Base-by-base conservation (phyloP, 2,797 vertebrate genomes). In the Forpus xanthops region DNA sequence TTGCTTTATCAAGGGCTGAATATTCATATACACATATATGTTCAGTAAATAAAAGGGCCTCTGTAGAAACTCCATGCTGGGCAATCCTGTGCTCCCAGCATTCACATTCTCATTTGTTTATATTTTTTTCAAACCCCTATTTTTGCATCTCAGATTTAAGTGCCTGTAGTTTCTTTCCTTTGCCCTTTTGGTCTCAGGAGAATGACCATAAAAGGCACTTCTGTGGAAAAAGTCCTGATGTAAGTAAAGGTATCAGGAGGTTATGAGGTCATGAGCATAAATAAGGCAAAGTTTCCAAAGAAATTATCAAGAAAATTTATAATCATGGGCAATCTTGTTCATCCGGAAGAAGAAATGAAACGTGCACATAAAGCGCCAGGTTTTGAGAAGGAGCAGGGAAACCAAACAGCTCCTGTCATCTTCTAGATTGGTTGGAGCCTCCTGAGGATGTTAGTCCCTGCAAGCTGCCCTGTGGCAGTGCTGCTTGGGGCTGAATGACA, bases 211-310 rank as follows among this genome's bases (percentile, higher is more conserved):
- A 96, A 88, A 1, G 12, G 71, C 70, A 81, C 87, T 79, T 60
- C 78, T 44, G 81, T 90, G 74, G 95, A 94, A 95, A 93, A 89
- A 96, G 90, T 93, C 95, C 94, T 96, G 96, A 90, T 97, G 92
- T 97, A 96, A 97, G 96, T 92, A 93, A 97, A 96, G 95, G 96
- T 96, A 97, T 94, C 85, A 66, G 73, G 89, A 94, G 93, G 96
- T 95, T 93, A 93, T 0, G 14, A 97, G 96, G 91, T 96, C 96
- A 67, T 64, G 86, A 96, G 68, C 90, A 89, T 74, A 97, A 97
- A 97, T 93, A 96, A 97, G 90, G 73, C 94, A 96, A 97, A 97
- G 76, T 96, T 97, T 96, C 94, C 96, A 97, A 96, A 97, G 97
- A 97, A 97, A 97, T 97, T 91, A 96, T 92, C 91, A 95, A 85